These are phyloP conservation scores for Scolopax bukidnonensis DNA, from an alignment of 2,797 vertebrate species.

Conservation along the genomic window DNA sequence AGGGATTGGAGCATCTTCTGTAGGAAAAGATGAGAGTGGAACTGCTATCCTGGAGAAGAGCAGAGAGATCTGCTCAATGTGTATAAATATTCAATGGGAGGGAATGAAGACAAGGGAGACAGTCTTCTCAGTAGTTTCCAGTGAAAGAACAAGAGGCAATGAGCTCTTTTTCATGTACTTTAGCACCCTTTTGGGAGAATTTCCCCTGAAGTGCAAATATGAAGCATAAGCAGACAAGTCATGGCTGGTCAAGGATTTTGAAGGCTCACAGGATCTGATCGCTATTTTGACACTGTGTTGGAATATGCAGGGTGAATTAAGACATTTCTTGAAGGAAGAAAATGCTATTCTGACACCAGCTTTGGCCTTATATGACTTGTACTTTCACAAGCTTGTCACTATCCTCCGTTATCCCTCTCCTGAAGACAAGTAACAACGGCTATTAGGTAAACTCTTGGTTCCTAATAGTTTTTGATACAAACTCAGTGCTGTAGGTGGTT, in stretches of 20 bases:
- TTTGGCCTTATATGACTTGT: background rate
- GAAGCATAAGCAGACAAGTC: background rate
- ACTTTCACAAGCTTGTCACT: background rate
- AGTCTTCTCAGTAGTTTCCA: background rate
- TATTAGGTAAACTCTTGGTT: background rate
- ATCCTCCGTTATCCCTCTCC: background rate
- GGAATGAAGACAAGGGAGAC: background rate
- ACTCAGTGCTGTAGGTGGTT: background rate
- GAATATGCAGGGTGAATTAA: background rate
- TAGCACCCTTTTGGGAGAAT: background rate
- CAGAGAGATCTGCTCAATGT: background rate
- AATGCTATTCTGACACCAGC: background rate
- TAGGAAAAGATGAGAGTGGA: background rate
- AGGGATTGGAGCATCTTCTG: background rate
- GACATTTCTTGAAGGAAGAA: background rate
- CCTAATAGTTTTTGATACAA: background rate
- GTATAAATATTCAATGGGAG: background rate
- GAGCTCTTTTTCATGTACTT: background rate
- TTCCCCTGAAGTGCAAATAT: background rate
- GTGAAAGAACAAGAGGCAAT: background rate
- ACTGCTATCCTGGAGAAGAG: background rate
- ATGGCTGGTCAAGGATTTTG: background rate
- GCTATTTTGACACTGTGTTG: background rate
- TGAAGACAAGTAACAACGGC: background rate
- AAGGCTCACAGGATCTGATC: background rate